Evolutionary conservation across 2,113 vertebrate species (phyloP), one percentile per base, ranked within the genome.

Genomic region (Argyrosomus japonicus): DNA sequence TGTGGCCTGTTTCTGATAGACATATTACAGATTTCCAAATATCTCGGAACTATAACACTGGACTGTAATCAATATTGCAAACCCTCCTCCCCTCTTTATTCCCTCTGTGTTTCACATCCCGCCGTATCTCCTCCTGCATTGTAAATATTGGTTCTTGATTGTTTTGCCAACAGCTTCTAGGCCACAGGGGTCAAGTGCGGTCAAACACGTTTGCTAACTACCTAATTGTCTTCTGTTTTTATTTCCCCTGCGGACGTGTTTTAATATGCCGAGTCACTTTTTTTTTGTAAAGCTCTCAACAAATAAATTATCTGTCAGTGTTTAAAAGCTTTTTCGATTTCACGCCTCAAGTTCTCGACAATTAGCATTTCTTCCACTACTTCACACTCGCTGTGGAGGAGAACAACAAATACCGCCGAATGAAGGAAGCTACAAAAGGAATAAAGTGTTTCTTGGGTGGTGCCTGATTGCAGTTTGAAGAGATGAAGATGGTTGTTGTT

Each of bases 281-380:
- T 80, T 85, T 86, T 40, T 8, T 40, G 7, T 40, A 40, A 40
- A 40, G 36, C 82, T 90, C 90, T 82, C 74, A 65, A 83, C 78
- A 85, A 83, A 91, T 86, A 81, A 86, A 88, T 91, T 50, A 88
- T 87, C 73, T 79, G 87, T 91, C 86, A 69, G 81, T 87, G 77
- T 90, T 91, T 79, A 86, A 85, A 78, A 88, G 88, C 74, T 82
- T 90, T 84, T 87, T 79, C 75, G 45, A 91, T 93, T 92, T 92
- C 89, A 89, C 58, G 84, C 88, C 87, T 89, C 64, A 81, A 82
- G 68, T 93, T 84, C 83, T 82, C 80, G 63, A 77, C 80, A 87
- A 91, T 90, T 93, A 89, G 77, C 84, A 56, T 89, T 86, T 91
- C 85, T 71, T 80, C 81, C 77, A 61, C 72, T 71, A n/a, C 40